Percentiles rank a stretch among this genome's conserved stretches.
These are phyloP conservation scores for Argopecten irradians DNA, from an alignment of 1,140 invertebrate genomes.

Conservation along the genomic window DNA sequence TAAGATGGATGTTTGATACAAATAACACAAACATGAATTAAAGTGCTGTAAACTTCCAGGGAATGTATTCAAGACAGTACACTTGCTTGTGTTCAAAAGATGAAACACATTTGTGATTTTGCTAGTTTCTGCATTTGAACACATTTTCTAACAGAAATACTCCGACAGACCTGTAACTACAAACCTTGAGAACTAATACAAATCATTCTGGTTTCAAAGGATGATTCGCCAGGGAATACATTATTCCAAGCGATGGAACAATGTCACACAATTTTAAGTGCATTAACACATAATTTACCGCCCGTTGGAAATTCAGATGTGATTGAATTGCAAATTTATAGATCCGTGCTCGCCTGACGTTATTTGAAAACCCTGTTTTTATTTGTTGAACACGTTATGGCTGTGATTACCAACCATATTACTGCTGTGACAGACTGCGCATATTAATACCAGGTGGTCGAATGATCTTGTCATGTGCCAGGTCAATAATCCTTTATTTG, in stretches of 20 bases:
- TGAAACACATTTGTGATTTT: no score
- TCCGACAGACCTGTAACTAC: no score
- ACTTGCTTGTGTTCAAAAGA: no score
- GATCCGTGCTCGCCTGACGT: not conserved
- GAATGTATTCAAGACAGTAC: no score
- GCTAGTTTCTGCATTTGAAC: no score
- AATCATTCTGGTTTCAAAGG: not conserved
- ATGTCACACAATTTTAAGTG: slow-evolving; percentile 3
- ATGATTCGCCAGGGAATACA: not conserved
- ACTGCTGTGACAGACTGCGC: not conserved
- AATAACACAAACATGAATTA: no score
- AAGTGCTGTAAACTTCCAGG: no score
- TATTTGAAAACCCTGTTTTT: not conserved
- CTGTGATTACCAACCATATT: not conserved
- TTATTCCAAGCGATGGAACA: not conserved
- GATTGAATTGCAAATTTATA: slow-evolving; percentile 23
- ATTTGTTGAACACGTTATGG: not conserved
- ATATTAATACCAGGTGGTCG: not conserved
- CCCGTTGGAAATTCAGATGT: slow-evolving; percentile 9
- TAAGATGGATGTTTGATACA: no score
- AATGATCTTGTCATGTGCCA: not conserved
- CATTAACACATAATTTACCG: slow-evolving; percentile 13
- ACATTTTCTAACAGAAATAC: no score
- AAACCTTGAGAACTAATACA: not conserved
- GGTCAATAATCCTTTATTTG: no score